Percentiles rank a stretch among this genome's conserved stretches.
These are phyloP conservation scores for Gymnopithys bicolor DNA, from an alignment of 2,797 vertebrate species.

Conservation along the genomic window DNA sequence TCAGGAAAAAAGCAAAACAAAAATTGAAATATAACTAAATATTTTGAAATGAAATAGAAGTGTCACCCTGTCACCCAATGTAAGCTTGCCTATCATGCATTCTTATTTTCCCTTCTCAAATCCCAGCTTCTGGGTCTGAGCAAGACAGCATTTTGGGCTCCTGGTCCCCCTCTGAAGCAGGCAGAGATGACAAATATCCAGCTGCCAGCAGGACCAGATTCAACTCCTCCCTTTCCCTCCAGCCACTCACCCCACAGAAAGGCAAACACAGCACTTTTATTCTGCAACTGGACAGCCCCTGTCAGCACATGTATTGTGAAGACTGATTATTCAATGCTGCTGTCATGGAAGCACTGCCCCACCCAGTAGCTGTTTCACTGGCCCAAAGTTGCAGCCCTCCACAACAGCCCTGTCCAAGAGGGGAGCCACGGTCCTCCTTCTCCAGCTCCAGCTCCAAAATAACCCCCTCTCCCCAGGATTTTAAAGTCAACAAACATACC, in stretches of 20 bases:
- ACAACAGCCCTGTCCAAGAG: neutral
- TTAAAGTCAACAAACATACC: neutral
- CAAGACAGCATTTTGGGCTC: neutral
- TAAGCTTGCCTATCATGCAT: neutral
- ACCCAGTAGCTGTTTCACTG: neutral
- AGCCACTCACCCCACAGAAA: neutral
- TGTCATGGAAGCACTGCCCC: neutral
- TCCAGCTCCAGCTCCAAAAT: neutral
- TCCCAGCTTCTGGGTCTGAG: neutral
- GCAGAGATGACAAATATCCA: fast-evolving
- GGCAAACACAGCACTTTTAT: neutral
- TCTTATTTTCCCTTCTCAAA: neutral
- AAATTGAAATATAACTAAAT: neutral
- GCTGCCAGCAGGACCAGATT: fast-evolving
- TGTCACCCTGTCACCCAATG: neutral
- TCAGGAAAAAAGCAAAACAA: neutral
- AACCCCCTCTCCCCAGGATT: neutral
- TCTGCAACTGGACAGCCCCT: neutral
- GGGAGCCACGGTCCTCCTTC: neutral
- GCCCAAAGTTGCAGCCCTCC: neutral
- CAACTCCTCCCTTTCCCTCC: neutral
- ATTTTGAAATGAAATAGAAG: neutral
- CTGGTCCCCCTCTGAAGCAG: fast-evolving
- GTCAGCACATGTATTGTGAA: neutral
- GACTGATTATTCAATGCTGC: neutral